These are phyloP conservation scores for Romanomermis culicivorax DNA, from an alignment of 2,888 invertebrate species.

Conservation along the genomic window DNA sequence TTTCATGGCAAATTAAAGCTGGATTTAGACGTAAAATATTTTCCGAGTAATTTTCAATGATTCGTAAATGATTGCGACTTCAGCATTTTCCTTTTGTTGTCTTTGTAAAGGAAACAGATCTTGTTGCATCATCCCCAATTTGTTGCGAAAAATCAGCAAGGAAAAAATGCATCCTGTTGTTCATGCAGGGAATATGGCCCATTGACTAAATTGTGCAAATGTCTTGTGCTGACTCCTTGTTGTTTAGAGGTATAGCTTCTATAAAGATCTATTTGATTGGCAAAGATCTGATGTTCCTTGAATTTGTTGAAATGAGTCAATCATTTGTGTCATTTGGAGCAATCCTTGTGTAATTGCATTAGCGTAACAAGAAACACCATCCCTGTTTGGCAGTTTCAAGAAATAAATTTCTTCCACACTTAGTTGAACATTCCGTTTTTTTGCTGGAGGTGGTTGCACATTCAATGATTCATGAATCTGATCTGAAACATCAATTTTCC, in stretches of 20 bases:
- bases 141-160: no score
- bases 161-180: background rate
- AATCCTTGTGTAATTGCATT: background rate
- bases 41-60: no score
- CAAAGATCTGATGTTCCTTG: no score
- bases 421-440: no score
- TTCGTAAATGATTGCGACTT: no score
- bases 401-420: background rate
- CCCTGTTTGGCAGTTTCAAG: background rate
- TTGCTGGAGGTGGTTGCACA: no score
- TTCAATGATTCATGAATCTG: background rate
- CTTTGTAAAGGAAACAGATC: no score
- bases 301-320: background rate
- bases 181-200: background rate
- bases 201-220: background rate
- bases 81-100: no score
- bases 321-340: background rate
- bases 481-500: background rate
- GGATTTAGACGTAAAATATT: no score
- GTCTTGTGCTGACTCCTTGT: background rate
- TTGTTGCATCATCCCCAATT: no score
- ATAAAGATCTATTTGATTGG: background rate
- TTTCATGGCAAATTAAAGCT: no score
- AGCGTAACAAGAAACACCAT: background rate
- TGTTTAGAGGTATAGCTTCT: background rate